Conservation (phyloP, 2,797 vertebrate genomes). For the Enteromius radiatus region DNA sequence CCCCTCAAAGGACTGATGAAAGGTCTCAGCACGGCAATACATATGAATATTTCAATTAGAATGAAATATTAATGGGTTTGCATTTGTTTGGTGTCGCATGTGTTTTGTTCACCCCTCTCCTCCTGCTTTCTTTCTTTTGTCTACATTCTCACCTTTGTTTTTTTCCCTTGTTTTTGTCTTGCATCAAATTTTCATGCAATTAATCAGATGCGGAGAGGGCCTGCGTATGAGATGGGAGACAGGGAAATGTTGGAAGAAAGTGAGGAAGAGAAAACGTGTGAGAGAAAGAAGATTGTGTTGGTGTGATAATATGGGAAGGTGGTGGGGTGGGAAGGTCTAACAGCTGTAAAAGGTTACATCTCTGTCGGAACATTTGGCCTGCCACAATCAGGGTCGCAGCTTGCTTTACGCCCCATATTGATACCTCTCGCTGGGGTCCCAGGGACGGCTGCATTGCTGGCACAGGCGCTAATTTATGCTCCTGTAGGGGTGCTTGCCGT, state of each 20-base stretch:
- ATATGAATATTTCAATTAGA: constrained; percentile 89
- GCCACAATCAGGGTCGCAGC: constrained; percentile 74
- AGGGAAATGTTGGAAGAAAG: constrained; percentile 15
- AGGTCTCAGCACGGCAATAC: constrained; percentile 82
- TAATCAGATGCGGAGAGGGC: constrained; percentile 23
- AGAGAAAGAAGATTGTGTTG: constrained; percentile 27
- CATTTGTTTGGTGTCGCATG: constrained; percentile 64
- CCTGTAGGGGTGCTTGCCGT: constrained; percentile 68
- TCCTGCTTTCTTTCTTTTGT: constrained; percentile 36
- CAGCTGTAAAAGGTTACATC: constrained; percentile 72
- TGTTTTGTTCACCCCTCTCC: constrained; percentile 30
- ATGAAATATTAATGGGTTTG: constrained; percentile 84
- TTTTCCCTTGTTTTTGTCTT: constrained; percentile 22
- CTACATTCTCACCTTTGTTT: constrained; percentile 35
- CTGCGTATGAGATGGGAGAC: background rate
- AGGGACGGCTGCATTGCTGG: constrained; percentile 65
- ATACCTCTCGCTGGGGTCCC: constrained; percentile 73
- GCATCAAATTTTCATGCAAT: constrained; percentile 43
- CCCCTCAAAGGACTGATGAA: constrained; percentile 79
- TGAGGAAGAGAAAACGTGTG: constrained; percentile 35
- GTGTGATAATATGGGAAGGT: constrained; percentile 38
- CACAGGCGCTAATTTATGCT: constrained; percentile 80
- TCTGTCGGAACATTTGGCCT: constrained; percentile 75
- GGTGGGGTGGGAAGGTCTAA: constrained; percentile 48
- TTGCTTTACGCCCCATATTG: constrained; percentile 81